Percentiles rank a stretch among this genome's conserved stretches.
These are phyloP conservation scores for Natrix natrix DNA, from an alignment of 2,797 vertebrate genomes.

Conservation along the genomic window DNA sequence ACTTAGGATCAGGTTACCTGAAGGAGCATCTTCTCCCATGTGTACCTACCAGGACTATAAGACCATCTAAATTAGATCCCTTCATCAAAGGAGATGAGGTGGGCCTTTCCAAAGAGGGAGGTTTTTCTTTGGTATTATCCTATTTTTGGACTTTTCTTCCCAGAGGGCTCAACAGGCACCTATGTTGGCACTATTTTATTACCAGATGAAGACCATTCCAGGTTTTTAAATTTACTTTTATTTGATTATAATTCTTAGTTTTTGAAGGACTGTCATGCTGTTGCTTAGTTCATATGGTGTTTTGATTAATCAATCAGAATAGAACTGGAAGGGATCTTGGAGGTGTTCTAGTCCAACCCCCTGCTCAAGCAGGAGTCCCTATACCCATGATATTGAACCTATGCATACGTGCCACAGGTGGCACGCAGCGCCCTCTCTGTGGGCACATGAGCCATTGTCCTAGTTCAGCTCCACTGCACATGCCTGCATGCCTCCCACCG, in stretches of 20 bases:
- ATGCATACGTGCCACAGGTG: too few species aligned
- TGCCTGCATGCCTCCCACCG: too few species aligned
- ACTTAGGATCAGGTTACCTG: background rate
- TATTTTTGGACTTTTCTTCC: background rate
- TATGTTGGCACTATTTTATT: background rate
- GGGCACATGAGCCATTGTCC: too few species aligned
- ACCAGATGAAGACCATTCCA: background rate
- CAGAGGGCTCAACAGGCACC: background rate
- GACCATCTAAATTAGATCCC: background rate
- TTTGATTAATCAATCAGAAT: background rate
- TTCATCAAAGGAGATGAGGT: background rate
- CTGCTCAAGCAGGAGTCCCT: background rate
- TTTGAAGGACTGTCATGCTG: background rate
- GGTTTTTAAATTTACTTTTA: background rate
- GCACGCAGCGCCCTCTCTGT: too few species aligned
- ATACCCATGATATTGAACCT: background rate
- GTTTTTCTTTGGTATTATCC: background rate
- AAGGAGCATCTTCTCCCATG: background rate
- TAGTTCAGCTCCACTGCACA: too few species aligned
- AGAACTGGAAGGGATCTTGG: background rate
- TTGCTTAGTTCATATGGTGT: background rate
- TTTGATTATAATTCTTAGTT: background rate
- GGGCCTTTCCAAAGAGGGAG: background rate
- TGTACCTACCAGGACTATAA: background rate
- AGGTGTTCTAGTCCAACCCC: background rate